phyloP scores from a whole-genome alignment of 2,797 vertebrate species.

The Diglossa cyanea region DNA sequence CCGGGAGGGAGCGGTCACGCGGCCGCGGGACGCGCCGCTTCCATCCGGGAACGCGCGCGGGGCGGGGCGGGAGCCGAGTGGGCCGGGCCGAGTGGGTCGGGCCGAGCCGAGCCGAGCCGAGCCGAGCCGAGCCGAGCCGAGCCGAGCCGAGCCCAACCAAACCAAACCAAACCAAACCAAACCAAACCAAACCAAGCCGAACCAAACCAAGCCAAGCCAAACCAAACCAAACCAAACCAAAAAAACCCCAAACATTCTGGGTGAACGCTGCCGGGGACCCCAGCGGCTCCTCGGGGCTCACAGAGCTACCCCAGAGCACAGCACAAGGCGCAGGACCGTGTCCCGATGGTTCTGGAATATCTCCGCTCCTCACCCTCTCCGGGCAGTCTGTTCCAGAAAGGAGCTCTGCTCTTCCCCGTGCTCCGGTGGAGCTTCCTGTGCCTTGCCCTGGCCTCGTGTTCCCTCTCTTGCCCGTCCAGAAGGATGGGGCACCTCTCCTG shows the following conservation, averaged over 20 bases:
- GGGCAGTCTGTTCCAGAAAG: background rate
- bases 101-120: accelerated
- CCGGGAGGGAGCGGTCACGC: background rate
- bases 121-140: background rate
- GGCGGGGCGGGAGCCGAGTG: background rate
- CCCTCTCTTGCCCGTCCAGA: too few species aligned
- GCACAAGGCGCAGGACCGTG: accelerated
- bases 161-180: accelerated
- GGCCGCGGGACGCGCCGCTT: background rate
- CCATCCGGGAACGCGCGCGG: background rate
- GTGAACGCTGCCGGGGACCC: accelerated
- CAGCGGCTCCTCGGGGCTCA: accelerated
- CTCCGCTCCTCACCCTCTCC: background rate
- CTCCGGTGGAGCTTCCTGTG: background rate
- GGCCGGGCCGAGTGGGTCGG: background rate
- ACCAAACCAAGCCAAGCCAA: too few species aligned
- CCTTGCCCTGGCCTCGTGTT: background rate
- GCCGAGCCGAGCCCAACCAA: too few species aligned
- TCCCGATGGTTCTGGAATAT: accelerated
- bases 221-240: too few species aligned
- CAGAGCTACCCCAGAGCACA: accelerated
- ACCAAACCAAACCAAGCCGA: too few species aligned
- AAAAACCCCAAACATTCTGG: too few species aligned
- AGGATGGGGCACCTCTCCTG: background rate
- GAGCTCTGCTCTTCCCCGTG: background rate